Conservation (phyloP, 30 jellyfish, hydroid and myxozoan genomes). For the Cassiopea andromeda region DNA sequence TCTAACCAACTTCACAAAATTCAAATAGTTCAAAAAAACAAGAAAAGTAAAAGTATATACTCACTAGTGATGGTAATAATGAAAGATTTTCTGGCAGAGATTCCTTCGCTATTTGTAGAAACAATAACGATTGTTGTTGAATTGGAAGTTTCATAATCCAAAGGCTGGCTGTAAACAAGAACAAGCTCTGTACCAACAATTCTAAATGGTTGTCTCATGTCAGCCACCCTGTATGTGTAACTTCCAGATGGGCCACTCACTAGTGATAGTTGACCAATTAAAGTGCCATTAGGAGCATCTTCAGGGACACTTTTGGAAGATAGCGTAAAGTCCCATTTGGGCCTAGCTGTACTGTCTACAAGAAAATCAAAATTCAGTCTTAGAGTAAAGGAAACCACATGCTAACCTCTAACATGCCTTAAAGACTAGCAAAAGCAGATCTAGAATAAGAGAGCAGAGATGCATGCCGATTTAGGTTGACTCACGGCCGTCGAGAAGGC, state of each 20-base stretch:
- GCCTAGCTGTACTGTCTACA: slow-evolving; percentile 6
- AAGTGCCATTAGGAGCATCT: slow-evolving; percentile 60
- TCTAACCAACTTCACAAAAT: too few species aligned
- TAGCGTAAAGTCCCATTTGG: slow-evolving; percentile 43
- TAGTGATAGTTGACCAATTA: slow-evolving; percentile 23
- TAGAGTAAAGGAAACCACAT: not conserved
- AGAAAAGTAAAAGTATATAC: not conserved
- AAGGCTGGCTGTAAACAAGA: slow-evolving; percentile 18
- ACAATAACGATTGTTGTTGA: slow-evolving; percentile 14
- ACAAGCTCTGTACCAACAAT: slow-evolving; percentile 42
- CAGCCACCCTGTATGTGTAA: slow-evolving; percentile 31
- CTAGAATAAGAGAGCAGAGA: too few species aligned
- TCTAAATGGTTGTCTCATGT: slow-evolving; percentile 41
- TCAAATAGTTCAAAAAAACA: too few species aligned
- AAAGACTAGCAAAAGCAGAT: too few species aligned
- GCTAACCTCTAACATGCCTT: too few species aligned
- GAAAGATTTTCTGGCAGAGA: slow-evolving; percentile 6
- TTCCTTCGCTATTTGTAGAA: slow-evolving; percentile 24
- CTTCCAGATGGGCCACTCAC: slow-evolving; percentile 2
- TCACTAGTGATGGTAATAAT: slow-evolving; percentile 28
- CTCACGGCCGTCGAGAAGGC: too few species aligned
- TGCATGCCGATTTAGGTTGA: too few species aligned
- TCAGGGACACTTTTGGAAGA: slow-evolving; percentile 54
- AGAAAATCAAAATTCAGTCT: not conserved
- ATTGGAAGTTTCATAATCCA: slow-evolving; percentile 61